phyloP scores from a whole-genome alignment of 64 coral and sea anemone genomes.

The Platygyra sinensis region DNA sequence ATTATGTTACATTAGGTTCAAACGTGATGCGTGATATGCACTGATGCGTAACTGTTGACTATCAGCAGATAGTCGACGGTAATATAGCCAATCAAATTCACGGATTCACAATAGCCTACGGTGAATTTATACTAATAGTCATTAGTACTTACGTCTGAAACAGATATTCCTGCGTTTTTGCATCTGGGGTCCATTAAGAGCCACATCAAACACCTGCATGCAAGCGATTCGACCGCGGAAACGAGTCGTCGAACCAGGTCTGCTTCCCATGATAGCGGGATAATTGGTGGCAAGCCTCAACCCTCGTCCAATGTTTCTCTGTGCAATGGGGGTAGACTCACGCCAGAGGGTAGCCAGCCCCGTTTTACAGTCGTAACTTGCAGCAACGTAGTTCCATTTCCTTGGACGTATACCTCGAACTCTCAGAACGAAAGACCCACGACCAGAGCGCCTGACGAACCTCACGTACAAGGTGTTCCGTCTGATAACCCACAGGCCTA shows the following conservation, averaged over 20 bases:
- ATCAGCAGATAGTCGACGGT: no score
- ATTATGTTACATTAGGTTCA: no score
- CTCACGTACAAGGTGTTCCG: constrained; percentile 44
- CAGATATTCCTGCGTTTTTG: constrained; percentile 71
- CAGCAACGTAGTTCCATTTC: constrained; percentile 77
- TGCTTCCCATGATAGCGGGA: constrained; percentile 63
- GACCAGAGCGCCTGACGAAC: constrained; percentile 8
- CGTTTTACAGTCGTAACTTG: constrained; percentile 59
- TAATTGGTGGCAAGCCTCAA: constrained; percentile 70
- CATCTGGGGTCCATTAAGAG: constrained; percentile 58
- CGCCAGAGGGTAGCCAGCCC: constrained; percentile 73
- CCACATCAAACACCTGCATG: constrained; percentile 78
- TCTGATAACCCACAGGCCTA: constrained; percentile 28
- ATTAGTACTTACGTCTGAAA: constrained; percentile 57
- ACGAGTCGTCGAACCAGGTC: not conserved
- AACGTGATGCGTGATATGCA: no score
- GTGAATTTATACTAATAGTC: no score
- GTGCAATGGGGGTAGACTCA: constrained; percentile 31
- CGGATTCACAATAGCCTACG: no score
- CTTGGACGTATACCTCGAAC: constrained; percentile 17
- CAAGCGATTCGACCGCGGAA: constrained; percentile 75
- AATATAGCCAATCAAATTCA: no score
- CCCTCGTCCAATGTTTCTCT: constrained; percentile 58
- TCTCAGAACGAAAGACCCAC: constrained; percentile 16
- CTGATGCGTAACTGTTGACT: no score